Evolutionary conservation across 1,140 invertebrate species (phyloP), one percentile per base, ranked within the genome.

Genomic region (Brachionus angularis): DNA sequence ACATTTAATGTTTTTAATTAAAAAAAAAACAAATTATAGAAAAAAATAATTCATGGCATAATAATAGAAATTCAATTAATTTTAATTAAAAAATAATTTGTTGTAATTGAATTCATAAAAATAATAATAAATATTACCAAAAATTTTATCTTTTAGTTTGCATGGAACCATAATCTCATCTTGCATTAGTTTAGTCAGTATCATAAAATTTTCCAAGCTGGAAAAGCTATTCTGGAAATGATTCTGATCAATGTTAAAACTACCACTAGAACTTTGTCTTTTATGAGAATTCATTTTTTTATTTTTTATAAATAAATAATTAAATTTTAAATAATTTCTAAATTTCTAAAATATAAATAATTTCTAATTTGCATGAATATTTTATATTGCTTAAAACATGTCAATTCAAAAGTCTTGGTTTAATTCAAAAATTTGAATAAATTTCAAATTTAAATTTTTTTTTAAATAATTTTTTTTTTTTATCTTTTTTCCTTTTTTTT

Each of bases 201-300:
- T 67, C 62, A 67, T 67, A 34, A 67, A 67, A 34, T 67, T 67
- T 67, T 67, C 62, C n/a, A 67, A 23, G 47, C 47, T 67, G 29
- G 62, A 67, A 67, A 67, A 67, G 18, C 62, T 67, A 18, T 39
- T 67, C 42, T 47, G 39, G 14, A 67, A 50, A 10, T 39, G 18
- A 42, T 36, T 39, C 10, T 58, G 53, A n/a, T 67, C 62, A 5
- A 67, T 47, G 14, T n/a, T 67, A 16, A 67, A 67, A 31, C 62
- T 67, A 16, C 62, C 47, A 4, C 39, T 67, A 2, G 62, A 67
- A 36, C 42, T 50, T 67, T 67, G 62, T 4, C 62, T 18, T 46
- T 67, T 67, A 14, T 67, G 62, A 25, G 62, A 67, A 46, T 67
- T 46, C 62, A 67, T 67, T 47, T 0, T 67, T 2, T 44, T 10